Conservation (phyloP, 2,888 invertebrate species). For the Eumerus sabulonum region DNA sequence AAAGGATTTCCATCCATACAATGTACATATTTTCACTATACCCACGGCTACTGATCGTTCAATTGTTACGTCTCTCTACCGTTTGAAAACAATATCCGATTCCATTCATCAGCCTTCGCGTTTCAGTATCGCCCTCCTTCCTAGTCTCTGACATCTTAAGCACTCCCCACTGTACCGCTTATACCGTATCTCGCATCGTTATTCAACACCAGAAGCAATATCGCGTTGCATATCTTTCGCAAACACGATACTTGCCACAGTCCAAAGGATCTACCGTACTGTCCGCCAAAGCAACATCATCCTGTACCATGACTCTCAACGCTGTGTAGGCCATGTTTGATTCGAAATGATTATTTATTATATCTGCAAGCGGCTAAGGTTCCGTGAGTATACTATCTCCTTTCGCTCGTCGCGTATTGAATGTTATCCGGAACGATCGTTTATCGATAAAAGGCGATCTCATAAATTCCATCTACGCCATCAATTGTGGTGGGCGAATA, state of each 20-base stretch:
- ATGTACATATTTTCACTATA: background rate
- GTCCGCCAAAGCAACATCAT: conserved; percentile 32
- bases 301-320: too few relatives aligned
- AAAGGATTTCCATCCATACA: too few relatives aligned
- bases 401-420: conserved; percentile 57
- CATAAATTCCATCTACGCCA: conserved; percentile 67
- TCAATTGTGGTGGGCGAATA: conserved; percentile 68
- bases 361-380: conserved; percentile 26
- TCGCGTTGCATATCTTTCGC: conserved; percentile 38
- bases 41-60: conserved; percentile 15
- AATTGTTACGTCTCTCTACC: conserved; percentile 47
- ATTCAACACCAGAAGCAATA: conserved; percentile 62
- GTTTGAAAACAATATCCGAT: conserved; percentile 48
- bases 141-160: conserved; percentile 66
- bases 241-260: conserved; percentile 49
- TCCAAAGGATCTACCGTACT: conserved; percentile 6
- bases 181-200: conserved; percentile 22
- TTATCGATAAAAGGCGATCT: conserved; percentile 67
- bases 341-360: conserved; percentile 50
- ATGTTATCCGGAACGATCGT: conserved; percentile 65
- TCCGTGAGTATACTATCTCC: conserved; percentile 54
- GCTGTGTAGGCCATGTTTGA: conserved; percentile 16
- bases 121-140: conserved; percentile 21
- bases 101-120: conserved; percentile 62
- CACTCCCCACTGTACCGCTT: conserved; percentile 36